Evolutionary conservation across 1,140 invertebrate species (phyloP).

Genomic region (Penaeus japonicus): DNA sequence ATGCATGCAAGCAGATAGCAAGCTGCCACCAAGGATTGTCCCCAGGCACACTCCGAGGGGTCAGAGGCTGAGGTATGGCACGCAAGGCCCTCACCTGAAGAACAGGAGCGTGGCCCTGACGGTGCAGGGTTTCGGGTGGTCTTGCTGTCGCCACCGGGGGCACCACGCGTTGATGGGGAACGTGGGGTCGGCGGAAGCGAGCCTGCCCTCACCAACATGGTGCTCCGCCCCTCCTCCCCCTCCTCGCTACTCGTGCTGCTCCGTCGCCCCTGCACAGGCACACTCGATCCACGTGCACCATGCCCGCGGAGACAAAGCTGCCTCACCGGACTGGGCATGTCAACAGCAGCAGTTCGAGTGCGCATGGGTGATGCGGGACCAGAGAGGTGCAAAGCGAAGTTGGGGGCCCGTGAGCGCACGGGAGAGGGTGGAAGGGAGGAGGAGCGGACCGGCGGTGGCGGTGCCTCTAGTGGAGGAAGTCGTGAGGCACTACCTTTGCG

Average conservation of each 20-base stretch:
- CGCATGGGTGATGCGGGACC: background rate
- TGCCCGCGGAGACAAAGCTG: background rate
- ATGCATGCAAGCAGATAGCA: slow-evolving; percentile 73
- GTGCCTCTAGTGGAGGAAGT: background rate
- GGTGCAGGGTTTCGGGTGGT: background rate
- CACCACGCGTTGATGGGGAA: slow-evolving; percentile 22
- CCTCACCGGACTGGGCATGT: background rate
- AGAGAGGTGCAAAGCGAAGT: background rate
- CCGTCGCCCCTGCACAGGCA: background rate
- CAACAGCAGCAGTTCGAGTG: background rate
- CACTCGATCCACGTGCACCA: slow-evolving; percentile 13
- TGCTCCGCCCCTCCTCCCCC: background rate
- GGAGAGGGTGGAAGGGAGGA: slow-evolving; percentile 42
- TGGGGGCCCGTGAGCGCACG: background rate
- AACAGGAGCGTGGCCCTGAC: slow-evolving; percentile 31
- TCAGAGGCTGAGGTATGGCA: background rate
- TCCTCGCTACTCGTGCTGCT: slow-evolving; percentile 15
- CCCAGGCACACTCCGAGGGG: slow-evolving; percentile 18
- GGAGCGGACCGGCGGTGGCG: slow-evolving; percentile 30
- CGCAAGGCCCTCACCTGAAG: slow-evolving; percentile 41
- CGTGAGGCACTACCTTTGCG: background rate
- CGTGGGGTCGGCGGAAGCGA: slow-evolving; percentile 25
- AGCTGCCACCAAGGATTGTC: slow-evolving; percentile 63
- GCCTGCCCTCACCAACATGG: slow-evolving; percentile 19
- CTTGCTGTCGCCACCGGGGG: background rate